phyloP scores from a whole-genome alignment of 2,888 invertebrate genomes.

The Machimus rusticus region DNA sequence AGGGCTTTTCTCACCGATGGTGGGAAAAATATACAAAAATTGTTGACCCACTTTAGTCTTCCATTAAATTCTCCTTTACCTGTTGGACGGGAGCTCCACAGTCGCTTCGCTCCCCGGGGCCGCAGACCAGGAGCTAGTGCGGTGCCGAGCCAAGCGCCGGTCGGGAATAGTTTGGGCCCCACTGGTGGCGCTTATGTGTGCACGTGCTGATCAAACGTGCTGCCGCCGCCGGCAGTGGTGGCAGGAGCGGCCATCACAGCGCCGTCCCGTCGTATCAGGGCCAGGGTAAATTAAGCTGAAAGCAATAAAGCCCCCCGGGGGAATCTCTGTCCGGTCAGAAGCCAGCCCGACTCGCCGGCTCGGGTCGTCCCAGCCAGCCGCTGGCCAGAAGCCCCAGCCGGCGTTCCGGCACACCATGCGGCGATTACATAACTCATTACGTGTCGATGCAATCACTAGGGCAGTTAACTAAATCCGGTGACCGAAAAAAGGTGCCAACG shows the following conservation, averaged over 20 bases:
- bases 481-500: constrained; percentile 39
- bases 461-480: constrained; percentile 40
- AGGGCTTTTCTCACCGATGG: not conserved
- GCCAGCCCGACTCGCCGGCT: not conserved
- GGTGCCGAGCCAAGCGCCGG: not conserved
- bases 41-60: constrained; percentile 17
- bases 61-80: constrained; percentile 14
- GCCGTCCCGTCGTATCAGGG: not conserved
- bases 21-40: constrained; percentile 26
- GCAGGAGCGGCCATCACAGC: too few relatives aligned
- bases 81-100: not conserved
- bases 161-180: not conserved
- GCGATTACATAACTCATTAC: constrained; percentile 45
- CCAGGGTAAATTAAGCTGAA: not conserved
- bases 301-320: constrained; percentile 14
- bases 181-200: not conserved
- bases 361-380: too few relatives aligned
- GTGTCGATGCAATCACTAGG: constrained; percentile 38
- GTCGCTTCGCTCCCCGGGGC: not conserved
- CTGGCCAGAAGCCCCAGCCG: not conserved
- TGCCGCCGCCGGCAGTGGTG: not conserved
- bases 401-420: not conserved
- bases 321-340: not conserved
- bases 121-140: not conserved
- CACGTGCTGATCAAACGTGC: constrained; percentile 32